Evolutionary conservation across 2,888 invertebrate genomes (phyloP).

Genomic region (Macaria liturata): DNA sequence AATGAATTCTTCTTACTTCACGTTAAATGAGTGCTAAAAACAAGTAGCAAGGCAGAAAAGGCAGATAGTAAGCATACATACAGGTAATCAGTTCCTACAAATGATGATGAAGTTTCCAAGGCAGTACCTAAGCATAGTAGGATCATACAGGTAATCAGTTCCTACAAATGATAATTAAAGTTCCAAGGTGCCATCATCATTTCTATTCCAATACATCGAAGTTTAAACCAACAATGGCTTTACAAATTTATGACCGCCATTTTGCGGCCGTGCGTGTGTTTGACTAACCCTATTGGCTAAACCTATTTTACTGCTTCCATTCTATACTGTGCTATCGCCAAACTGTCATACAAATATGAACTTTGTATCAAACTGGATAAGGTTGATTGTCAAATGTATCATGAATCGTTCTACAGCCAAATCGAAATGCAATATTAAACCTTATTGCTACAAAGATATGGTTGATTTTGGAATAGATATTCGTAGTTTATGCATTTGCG

Average conservation of each 20-base stretch:
- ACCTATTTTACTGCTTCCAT: constrained; percentile 18
- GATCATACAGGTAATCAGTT: too few species aligned
- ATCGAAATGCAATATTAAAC: too few species aligned
- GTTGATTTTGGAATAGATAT: background rate
- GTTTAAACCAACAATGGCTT: constrained; percentile 1
- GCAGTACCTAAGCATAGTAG: too few species aligned
- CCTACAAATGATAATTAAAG: too few species aligned
- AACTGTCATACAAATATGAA: background rate
- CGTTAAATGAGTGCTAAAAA: too few species aligned
- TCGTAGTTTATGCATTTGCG: constrained; percentile 17
- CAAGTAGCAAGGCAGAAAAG: too few species aligned
- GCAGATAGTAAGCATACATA: too few species aligned
- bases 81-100: too few species aligned
- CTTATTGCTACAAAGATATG: background rate
- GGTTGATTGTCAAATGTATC: background rate
- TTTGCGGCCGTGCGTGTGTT: constrained; percentile 14
- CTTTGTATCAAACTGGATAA: background rate
- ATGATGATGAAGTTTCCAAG: too few species aligned
- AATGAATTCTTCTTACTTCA: too few species aligned
- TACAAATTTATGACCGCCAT: constrained; percentile 3
- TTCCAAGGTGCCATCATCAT: background rate
- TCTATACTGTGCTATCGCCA: constrained; percentile 5
- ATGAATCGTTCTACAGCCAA: too few species aligned
- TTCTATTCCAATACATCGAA: background rate
- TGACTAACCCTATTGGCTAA: constrained; percentile 12